Evolutionary conservation across 2,888 invertebrate genomes (phyloP), one percentile per base, ranked within the genome.

Genomic region (Hydrotaea diabolus): DNA sequence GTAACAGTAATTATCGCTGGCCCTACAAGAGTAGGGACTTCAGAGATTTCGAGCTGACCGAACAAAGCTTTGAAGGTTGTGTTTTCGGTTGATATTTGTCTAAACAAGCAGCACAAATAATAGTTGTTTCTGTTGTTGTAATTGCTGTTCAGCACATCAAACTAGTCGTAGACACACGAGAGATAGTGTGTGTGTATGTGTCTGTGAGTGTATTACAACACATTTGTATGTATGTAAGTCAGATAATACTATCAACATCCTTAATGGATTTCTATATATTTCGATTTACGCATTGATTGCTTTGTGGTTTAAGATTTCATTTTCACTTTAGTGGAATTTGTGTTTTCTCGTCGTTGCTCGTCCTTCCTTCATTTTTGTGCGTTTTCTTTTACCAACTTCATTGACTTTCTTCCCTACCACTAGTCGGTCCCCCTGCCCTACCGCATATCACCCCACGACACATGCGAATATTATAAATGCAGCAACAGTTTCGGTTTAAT

Each of bases 221-320:
- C 21, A 64, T 13, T 15, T 23, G 66, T 55, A 62, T 39, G 23
- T 55, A 73, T 75, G 71, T 80, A 69, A 31, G 77, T 82, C 77
- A 87, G 88, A 88, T 88, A 89, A 89, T 88, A 86, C 86, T 87
- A 88, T 88, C 88, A 88, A 84, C 88, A 87, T 86, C 88, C 87
- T 87, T 88, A 89, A 88, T 89, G 88, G 89, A 88, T 88, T 88
- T 88, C 87, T 88, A 87, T 88, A 88, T 84, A 77, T 89, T 89
- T 88, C 87, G 88, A 88, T 89, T 88, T 88, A 86, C 87, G 88
- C 88, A 88, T 89, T 89, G 88, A 89, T 89, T 89, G 88, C 88
- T 89, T 87, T 89, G 87, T 85, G 88, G 88, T 88, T 88, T 88
- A 88, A 88, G 87, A 88, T 89, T 88, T 89, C 89, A 88, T 88